Base-by-base conservation (phyloP, 2,113 vertebrate genomes). In the Polyodon spathula region DNA sequence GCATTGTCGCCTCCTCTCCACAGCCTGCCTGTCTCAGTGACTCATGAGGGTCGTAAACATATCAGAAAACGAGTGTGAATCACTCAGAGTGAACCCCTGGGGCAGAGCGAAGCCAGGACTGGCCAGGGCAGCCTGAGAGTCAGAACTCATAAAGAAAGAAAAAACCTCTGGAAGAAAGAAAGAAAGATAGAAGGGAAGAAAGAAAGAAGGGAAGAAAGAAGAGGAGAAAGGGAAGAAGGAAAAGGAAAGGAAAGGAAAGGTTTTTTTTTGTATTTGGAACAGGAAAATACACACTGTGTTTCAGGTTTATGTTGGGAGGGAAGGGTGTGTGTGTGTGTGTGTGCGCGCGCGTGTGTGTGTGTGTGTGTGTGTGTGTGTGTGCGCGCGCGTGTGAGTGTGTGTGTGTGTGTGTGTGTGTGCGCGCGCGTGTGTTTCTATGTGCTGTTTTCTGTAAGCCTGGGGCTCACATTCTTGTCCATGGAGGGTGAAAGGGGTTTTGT, bases 121-220 rank as follows among this genome's bases (percentile, higher is more conserved):
- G n/a, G n/a, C n/a, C n/a, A n/a, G n/a, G n/a, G n/a, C n/a, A n/a
- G n/a, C n/a, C n/a, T n/a, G n/a, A n/a, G n/a, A n/a, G n/a, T n/a
- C n/a, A n/a, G n/a, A n/a, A n/a, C n/a, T n/a, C n/a, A n/a, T n/a
- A n/a, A n/a, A n/a, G n/a, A n/a, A n/a, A n/a, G n/a, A n/a, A n/a
- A n/a, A n/a, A n/a, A n/a, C n/a, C n/a, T 70, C 63, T 67, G 62
- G 64, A 62, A 56, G 60, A 58, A 54, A 38, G 56, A 38, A 48
- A 44, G 61, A 37, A 11, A 37, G n/a, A n/a, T n/a, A n/a, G n/a
- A n/a, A n/a, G n/a, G n/a, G n/a, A n/a, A n/a, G n/a, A n/a, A n/a
- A n/a, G n/a, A n/a, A n/a, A n/a, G n/a, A n/a, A n/a, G n/a, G n/a
- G n/a, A n/a, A n/a, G n/a, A n/a, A 37, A n/a, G n/a, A n/a, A n/a